phyloP scores from a whole-genome alignment of 2,888 invertebrate species.

The Cataglyphis altisquamis region DNA sequence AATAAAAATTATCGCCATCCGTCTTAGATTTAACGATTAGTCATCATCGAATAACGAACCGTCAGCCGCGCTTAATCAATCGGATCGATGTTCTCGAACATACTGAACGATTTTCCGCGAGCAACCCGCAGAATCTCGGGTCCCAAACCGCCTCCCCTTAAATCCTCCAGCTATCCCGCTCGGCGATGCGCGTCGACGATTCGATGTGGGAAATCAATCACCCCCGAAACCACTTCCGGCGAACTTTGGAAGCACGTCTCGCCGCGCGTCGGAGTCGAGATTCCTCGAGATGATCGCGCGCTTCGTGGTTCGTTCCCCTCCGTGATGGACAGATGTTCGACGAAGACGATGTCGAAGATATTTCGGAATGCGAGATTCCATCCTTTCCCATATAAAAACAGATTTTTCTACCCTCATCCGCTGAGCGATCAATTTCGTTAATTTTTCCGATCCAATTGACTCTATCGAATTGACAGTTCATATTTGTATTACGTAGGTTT shows the following conservation, averaged over 20 bases:
- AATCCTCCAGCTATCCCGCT: background rate
- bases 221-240: slow-evolving; percentile 76
- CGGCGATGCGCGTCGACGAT: slow-evolving; percentile 59
- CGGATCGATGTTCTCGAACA: slow-evolving; percentile 72
- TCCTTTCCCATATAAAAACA: slow-evolving; percentile 1
- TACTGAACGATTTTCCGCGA: slow-evolving; percentile 76
- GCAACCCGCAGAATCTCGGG: slow-evolving; percentile 76
- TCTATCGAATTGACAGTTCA: slow-evolving; percentile 19
- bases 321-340: slow-evolving; percentile 43
- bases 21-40: background rate
- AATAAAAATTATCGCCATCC: background rate
- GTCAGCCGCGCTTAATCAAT: slow-evolving; percentile 76
- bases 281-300: slow-evolving; percentile 68
- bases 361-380: slow-evolving; percentile 29
- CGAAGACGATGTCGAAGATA: slow-evolving; percentile 28
- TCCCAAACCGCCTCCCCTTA: slow-evolving; percentile 54
- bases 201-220: slow-evolving; percentile 79
- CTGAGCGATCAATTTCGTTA: slow-evolving; percentile 31
- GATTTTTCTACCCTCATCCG: background rate
- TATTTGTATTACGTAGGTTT: slow-evolving; percentile 43
- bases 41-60: slow-evolving; percentile 67
- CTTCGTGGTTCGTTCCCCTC: slow-evolving; percentile 52
- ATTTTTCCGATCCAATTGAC: slow-evolving; percentile 44
- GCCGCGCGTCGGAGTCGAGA: slow-evolving; percentile 63
- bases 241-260: slow-evolving; percentile 73